Evolutionary conservation across 2,113 vertebrate genomes (phyloP), one percentile per base, ranked within the genome.

Genomic region (Panurus biarmicus): DNA sequence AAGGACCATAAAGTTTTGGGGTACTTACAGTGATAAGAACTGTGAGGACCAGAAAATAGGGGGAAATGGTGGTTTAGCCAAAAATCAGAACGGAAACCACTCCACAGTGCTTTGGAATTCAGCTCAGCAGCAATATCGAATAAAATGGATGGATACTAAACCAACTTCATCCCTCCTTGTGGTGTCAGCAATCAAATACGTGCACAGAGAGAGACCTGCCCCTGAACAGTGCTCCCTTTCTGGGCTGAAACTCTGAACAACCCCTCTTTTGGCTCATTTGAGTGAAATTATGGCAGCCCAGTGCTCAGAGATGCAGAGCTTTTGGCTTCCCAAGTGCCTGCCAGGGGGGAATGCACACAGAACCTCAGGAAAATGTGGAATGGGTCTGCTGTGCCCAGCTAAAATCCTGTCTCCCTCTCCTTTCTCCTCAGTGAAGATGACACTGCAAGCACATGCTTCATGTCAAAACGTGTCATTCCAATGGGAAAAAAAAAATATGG

Each of bases 401-500:
- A 25, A 88, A 92, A 93, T 12, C 45, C 53, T 51, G 81, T 58
- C 62, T 90, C 84, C 69, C 51, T 42, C 38, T 70, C 50, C 69
- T 89, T 94, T 50, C 36, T 72, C 14, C 54, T 75, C 57, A 14
- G 38, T 36, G 40, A 64, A 64, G 53, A 82, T 0, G 0, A 81
- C 65, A 33, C 78, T 53, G 53, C 7, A 45, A 87, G 66, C 19
- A 8, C 72, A 51, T 86, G 38, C 81, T 90, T 36, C 78, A 82
- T 56, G 25, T 47, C 72, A 76, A 67, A 81, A 64, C 67, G 79
- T 67, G 64, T 71, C 75, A 72, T 93, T 67, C 53, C 75, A 90
- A 64, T 89, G 82, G 82, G 44, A 94, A 88, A 92, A 92, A 71
- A n/a, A 14, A 33, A 31, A n/a, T n/a, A n/a, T n/a, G n/a, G n/a